Conservation (phyloP, 2,113 vertebrate species). For the Cricetomys ansorgei region DNA sequence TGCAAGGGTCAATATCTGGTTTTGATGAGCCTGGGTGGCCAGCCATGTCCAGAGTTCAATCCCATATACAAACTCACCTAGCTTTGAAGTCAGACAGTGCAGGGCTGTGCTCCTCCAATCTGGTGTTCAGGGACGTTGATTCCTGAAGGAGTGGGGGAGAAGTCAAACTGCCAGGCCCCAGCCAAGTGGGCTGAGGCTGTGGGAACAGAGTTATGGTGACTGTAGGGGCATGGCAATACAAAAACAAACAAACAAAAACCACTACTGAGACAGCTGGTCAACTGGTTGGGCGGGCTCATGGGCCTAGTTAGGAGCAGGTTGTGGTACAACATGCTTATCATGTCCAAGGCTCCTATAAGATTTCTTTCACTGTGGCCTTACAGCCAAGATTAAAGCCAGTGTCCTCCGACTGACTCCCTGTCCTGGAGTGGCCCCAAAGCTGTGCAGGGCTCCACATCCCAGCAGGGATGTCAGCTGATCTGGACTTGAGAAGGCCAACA, state of each 20-base stretch:
- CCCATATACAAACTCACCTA: not conserved
- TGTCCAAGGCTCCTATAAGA: not conserved
- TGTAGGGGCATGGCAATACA: not conserved
- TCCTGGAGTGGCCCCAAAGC: not conserved
- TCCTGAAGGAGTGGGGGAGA: no score
- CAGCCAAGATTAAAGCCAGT: not conserved
- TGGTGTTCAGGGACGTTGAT: not conserved
- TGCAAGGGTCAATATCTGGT: not conserved
- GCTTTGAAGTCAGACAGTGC: not conserved
- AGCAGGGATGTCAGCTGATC: not conserved
- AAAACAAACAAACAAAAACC: not conserved
- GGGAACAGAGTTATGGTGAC: not conserved
- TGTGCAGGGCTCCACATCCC: not conserved
- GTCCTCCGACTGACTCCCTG: not conserved
- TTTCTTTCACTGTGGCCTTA: not conserved
- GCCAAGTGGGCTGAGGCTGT: not conserved
- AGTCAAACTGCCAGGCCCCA: not conserved
- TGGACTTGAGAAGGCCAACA: not conserved
- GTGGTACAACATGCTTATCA: fast-evolving
- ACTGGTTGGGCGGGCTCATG: not conserved
- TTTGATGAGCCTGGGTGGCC: not conserved
- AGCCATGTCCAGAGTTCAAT: not conserved
- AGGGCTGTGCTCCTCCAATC: not conserved
- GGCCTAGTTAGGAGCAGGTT: not conserved
- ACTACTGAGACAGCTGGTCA: not conserved